A percentile compares a stretch with the other conserved stretches of the same genome.
Evolutionary conservation across 2,113 vertebrate genomes (phyloP).

Genomic region (Lucifuga dentata): DNA sequence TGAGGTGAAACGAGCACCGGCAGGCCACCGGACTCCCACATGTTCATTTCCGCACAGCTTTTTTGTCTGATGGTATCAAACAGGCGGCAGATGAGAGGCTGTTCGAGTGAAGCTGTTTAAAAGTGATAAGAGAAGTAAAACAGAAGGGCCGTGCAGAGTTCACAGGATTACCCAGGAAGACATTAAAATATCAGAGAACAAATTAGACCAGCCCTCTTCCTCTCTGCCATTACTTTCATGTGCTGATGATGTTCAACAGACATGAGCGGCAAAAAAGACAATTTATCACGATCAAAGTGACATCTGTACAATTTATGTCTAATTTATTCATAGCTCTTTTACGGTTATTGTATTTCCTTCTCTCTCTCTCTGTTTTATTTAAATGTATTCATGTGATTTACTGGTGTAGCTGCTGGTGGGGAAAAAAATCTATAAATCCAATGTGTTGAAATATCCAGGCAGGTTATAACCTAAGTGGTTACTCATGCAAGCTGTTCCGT

Average conservation of each 20-base stretch:
- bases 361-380: not conserved
- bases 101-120: constrained; percentile 19
- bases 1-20: not conserved
- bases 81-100: constrained; percentile 35
- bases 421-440: not conserved
- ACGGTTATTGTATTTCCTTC: not conserved
- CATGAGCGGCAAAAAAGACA: no score
- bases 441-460: no score
- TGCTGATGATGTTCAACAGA: constrained; percentile 44
- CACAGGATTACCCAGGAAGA: constrained; percentile 50
- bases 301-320: not conserved
- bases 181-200: constrained; percentile 73
- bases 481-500: not conserved
- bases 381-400: not conserved
- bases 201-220: constrained; percentile 33
- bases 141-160: constrained; percentile 31
- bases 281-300: constrained; percentile 48
- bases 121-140: constrained; percentile 9
- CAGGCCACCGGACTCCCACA: not conserved
- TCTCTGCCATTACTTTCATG: constrained; percentile 53
- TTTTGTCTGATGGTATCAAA: constrained; percentile 56
- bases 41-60: constrained; percentile 41
- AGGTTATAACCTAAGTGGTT: not conserved
- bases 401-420: no score
- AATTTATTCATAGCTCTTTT: not conserved